Base-by-base conservation (phyloP, 2,888 invertebrate genomes). In the Branchipolynoe longqiensis region DNA sequence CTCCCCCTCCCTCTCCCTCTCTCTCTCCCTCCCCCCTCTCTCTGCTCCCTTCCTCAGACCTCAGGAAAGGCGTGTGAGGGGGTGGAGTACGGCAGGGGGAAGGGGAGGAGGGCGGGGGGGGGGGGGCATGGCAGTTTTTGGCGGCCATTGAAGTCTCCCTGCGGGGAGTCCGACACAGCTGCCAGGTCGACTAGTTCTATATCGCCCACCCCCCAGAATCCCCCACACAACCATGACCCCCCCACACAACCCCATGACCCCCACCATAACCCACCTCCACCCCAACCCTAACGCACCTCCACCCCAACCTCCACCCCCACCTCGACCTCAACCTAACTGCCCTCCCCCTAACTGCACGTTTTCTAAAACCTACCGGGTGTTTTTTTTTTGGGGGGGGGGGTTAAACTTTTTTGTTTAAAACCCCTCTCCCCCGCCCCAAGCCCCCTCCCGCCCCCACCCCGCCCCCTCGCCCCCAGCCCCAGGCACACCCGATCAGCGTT, bases 131-230 rank as follows among this genome's bases (percentile, higher is more conserved):
- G 58, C n/a, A 38, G 36, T 3, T 33, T 69, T 18, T 18, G 69
- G 36, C 2, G 25, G 3, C 69, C n/a, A 69, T 69, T 69, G 69
- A 69, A 69, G 69, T 69, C 8, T 4, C 69, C 33, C 69, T 36
- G 69, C 69, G 18, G 69, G 69, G 69, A 36, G 69, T 4, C 69
- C 38, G 36, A 8, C 33, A 69, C 69, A 69, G 69, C 69, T 69
- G 69, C 36, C 36, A 38, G 36, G 6, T 38, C 3, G 62, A 31
- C 3, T 4, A 62, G 62, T 31, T n/a, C 12, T 18, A 28, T n/a
- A n/a, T 25, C 14, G n/a, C 58, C 58, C 62, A 62, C 62, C 62
- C 62, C 4, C 3, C 56, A 14, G n/a, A 56, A 56, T 25, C 22
- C 56, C 56, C 25, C 56, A 56, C 56, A n/a, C n/a, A n/a, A n/a